Base-by-base conservation (phyloP, 2,888 invertebrate species). In the Bruchidius siliquastri region DNA sequence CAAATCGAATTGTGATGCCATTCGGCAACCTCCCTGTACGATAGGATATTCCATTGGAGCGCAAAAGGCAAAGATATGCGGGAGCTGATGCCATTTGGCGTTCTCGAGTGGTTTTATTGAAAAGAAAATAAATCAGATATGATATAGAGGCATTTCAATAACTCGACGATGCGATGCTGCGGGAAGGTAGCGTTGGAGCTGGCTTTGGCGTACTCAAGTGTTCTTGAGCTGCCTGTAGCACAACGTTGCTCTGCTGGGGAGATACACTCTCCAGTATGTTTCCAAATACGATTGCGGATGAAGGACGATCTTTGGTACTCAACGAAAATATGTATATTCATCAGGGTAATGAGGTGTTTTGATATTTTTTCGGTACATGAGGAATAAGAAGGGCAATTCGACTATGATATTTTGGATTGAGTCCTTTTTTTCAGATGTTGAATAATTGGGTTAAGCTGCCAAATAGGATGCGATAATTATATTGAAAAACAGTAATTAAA, bases 51-150 rank as follows among this genome's bases (percentile, higher is more conserved):
- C 18, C 49, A 18, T 49, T 49, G 49, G 18, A 49, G 49, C 49
- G 72, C 70, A 74, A 78, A 75, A 78, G 75, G 77, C 76, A 72
- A 75, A 76, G 75, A 78, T 78, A 78, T 76, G 78, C 78, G 76
- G 74, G 74, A 75, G 76, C 75, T 76, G 49, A 74, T 78, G 77
- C 79, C 79, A 80, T 81, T 79, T 78, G 79, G 79, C 78, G 78
- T 79, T 79, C 80, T 81, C 77, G 76, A 82, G 81, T 80, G 79
- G 76, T 79, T 79, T 80, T 81, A 78, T 79, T 83, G 82, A 82
- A 83, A 82, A 82, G 82, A 82, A 83, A 83, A 83, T 82, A 83
- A 83, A 83, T 83, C 83, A 81, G 81, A 81, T 81, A 80, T 75
- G 79, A 80, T 81, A 80, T 80, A 81, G 79, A 82, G 79, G 81